A percentile compares a stretch with the other conserved stretches of the same genome.
phyloP scores from a whole-genome alignment of 2,888 invertebrate species.

The Tachina lurida region DNA sequence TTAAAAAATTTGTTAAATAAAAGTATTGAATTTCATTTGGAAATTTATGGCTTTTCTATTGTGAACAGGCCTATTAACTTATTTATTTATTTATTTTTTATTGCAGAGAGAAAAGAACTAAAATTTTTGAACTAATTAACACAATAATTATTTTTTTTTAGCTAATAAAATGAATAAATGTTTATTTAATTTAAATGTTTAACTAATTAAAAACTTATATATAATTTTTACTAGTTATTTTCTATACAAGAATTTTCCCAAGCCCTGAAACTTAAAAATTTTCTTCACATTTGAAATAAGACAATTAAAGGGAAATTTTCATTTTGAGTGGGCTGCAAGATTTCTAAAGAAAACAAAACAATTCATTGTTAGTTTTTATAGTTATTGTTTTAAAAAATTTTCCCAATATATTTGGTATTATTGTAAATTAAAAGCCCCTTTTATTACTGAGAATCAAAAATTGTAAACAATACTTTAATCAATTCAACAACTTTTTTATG shows the following conservation, averaged over 20 bases:
- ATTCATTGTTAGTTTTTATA: not conserved
- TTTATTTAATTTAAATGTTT: too few species aligned
- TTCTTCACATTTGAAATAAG: conserved; percentile 15
- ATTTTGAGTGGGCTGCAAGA: conserved; percentile 40
- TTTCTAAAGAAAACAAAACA: not conserved
- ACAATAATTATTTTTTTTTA: too few species aligned
- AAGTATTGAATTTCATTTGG: conserved; percentile 42
- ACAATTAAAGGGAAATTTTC: conserved; percentile 25
- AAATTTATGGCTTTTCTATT: conserved; percentile 22
- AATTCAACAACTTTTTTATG: conserved; percentile 30
- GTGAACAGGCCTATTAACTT: too few species aligned
- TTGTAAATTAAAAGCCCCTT: not conserved
- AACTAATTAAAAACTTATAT: too few species aligned
- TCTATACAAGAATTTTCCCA: not conserved
- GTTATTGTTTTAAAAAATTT: conserved; percentile 16
- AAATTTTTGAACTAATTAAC: too few species aligned
- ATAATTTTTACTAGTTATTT: too few species aligned
- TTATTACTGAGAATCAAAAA: conserved; percentile 13
- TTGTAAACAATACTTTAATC: conserved; percentile 25
- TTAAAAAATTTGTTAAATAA: conserved; percentile 37
- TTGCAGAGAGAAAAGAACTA: too few species aligned
- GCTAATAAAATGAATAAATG: too few species aligned
- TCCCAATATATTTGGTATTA: not conserved
- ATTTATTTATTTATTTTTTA: too few species aligned
- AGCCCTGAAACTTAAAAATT: not conserved